Evolutionary conservation across 1,140 invertebrate genomes (phyloP).

Genomic region (Hypsibius dujardini): DNA sequence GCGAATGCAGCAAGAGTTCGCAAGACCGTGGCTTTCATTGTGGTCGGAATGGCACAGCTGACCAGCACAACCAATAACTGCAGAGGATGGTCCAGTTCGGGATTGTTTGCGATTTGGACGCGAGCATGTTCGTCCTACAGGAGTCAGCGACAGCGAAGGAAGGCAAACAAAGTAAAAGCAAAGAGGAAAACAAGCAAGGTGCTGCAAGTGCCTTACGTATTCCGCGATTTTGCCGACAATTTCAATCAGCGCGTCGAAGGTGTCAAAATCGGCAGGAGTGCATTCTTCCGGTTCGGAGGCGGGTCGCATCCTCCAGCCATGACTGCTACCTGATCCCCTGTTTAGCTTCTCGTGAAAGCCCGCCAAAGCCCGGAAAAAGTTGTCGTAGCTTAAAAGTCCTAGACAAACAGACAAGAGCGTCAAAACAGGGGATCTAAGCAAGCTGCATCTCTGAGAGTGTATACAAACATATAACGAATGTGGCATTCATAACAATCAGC

Average conservation of each 20-base stretch:
- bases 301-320: not conserved
- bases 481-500: too few species aligned
- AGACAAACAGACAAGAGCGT: too few species aligned
- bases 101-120: constrained; percentile 1
- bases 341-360: not conserved
- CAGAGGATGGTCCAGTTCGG: constrained; percentile 7
- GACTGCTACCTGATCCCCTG: not conserved
- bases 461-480: too few species aligned
- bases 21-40: constrained; percentile 6
- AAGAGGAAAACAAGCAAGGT: not conserved
- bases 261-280: not conserved
- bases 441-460: too few species aligned
- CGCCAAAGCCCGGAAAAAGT: constrained; percentile 8
- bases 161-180: not conserved
- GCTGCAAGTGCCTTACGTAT: not conserved
- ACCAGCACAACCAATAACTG: not conserved
- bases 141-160: too few species aligned
- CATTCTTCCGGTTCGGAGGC: not conserved
- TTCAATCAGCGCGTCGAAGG: constrained; percentile 7
- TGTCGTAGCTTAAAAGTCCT: constrained; percentile 12
- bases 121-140: not conserved
- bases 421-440: too few species aligned
- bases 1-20: not conserved
- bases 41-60: constrained; percentile 14
- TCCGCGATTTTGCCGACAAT: constrained; percentile 7